Base-by-base conservation (phyloP, 2,797 vertebrate genomes). In the Halcyon smyrnensis region DNA sequence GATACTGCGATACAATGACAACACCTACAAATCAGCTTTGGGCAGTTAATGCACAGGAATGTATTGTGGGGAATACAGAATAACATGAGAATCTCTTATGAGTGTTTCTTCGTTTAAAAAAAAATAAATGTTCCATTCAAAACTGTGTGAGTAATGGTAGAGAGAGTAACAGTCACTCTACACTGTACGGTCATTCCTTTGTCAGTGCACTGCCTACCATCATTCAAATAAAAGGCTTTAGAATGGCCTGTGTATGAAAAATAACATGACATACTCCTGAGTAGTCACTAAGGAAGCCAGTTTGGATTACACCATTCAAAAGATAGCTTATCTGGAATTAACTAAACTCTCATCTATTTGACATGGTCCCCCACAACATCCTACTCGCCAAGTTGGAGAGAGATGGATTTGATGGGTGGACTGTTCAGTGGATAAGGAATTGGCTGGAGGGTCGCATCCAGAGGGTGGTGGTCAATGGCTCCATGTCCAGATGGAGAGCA, bases 161-260 rank as follows among this genome's bases (percentile, higher is more conserved):
- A 56, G 25, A 93, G 46, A 80, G 70, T 60, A 91, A 86, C 13
- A 4, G 64, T 32, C 56, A 71, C n/a, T 68, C 32, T 43, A 63
- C 39, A 63, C 36, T 1, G 5, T 17, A 37, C 1, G 11, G 75
- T 41, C 45, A 45, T 59, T 70, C 51, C 39, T 93, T 86, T 91
- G 76, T 71, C 73, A 59, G 69, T 2, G 2, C 36, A 32, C 39
- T 90, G 76, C 74, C 75, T 32, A 32, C 56, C 87, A 82, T 60
- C 51, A 84, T 41, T 60, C 87, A 45, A 81, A 85, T 37, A 90
- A 93, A 94, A 85, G 76, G 56, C 60, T 87, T 95, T n/a, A 80
- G 53, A 95, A 69, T 24, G 53, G 64, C 68, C 86, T 68, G 27
- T 34, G 6, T 80, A 50, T 46, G 65, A 91, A 65, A 93, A 91